Percentiles rank a stretch among this genome's conserved stretches.
Evolutionary conservation across 2,888 invertebrate species (phyloP).

Genomic region (Reticulitermes lucifugus): DNA sequence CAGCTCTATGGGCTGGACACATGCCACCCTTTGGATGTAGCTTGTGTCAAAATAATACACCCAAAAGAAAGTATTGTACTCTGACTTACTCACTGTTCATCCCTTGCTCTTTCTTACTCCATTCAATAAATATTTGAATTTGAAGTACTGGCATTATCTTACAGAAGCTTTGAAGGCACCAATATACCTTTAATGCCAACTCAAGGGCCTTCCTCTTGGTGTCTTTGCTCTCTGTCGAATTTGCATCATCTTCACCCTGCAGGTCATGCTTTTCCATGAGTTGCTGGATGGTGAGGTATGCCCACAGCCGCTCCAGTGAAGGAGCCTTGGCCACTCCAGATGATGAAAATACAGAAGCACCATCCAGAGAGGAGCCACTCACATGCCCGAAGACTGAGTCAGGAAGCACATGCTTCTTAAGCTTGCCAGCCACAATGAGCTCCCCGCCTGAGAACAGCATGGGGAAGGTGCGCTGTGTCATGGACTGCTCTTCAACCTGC

Average conservation of each 20-base stretch:
- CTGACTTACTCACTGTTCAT: no score
- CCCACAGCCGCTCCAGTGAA: constrained; percentile 72
- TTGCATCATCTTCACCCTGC: constrained; percentile 28
- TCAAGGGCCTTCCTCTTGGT: constrained; percentile 67
- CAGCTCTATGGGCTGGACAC: no score
- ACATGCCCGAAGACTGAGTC: constrained; percentile 26
- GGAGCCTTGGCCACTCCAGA: constrained; percentile 58
- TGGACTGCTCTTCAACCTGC: constrained; percentile 64
- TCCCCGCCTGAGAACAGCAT: constrained; percentile 74
- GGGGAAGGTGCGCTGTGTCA: constrained; percentile 70
- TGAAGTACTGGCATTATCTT: no score
- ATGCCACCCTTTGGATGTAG: no score
- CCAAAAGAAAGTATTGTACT: no score
- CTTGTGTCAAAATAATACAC: no score
- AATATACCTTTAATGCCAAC: constrained; percentile 69
- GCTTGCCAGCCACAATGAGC: constrained; percentile 71
- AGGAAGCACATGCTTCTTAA: constrained; percentile 53
- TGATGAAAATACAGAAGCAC: constrained; percentile 43
- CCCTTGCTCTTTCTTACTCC: no score
- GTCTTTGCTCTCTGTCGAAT: background rate
- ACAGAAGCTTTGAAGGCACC: background rate
- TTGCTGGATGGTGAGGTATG: constrained; percentile 75
- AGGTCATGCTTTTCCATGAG: constrained; percentile 67
- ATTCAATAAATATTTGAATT: no score
- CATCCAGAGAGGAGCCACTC: constrained; percentile 33